A percentile compares a stretch with the other conserved stretches of the same genome.
Conservation (phyloP, 2,888 invertebrate species). For the Thymelicus lineola region DNA sequence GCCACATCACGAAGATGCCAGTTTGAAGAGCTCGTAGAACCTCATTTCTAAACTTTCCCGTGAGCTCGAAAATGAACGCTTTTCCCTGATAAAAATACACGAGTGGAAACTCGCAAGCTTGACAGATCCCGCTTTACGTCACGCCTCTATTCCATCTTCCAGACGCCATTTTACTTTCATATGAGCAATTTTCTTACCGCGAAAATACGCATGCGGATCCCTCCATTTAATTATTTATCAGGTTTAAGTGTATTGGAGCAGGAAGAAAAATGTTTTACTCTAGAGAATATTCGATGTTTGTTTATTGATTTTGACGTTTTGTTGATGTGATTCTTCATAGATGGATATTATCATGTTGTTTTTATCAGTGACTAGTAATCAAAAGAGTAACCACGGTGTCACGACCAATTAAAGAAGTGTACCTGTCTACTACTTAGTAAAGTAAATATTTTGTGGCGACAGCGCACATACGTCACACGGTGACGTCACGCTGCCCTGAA, state of each 20-base stretch:
- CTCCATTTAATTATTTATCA: conserved; percentile 28
- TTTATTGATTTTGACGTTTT: neutral
- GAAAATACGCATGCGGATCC: conserved; percentile 18
- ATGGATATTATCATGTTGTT: too few relatives aligned
- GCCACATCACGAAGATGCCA: neutral
- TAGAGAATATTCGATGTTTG: neutral
- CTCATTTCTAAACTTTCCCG: neutral
- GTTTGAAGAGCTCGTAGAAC: neutral
- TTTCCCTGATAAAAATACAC: neutral
- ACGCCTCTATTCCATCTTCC: conserved; percentile 9
- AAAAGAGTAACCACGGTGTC: too few relatives aligned
- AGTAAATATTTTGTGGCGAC: too few relatives aligned
- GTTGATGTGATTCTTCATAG: neutral
- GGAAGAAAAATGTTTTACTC: neutral
- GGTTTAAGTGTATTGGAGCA: conserved; percentile 14
- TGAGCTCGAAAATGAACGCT: conserved; percentile 1
- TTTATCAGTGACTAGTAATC: too few relatives aligned
- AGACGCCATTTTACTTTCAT: conserved; percentile 30
- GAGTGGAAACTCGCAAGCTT: neutral
- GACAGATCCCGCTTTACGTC: conserved; percentile 6
- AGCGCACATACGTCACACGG: too few relatives aligned
- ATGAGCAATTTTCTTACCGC: conserved; percentile 28
- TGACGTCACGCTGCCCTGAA: too few relatives aligned
- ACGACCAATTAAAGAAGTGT: too few relatives aligned
- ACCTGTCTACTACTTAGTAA: too few relatives aligned